Conservation (phyloP, 2,888 invertebrate species). For the Dicyrtomina minuta region DNA sequence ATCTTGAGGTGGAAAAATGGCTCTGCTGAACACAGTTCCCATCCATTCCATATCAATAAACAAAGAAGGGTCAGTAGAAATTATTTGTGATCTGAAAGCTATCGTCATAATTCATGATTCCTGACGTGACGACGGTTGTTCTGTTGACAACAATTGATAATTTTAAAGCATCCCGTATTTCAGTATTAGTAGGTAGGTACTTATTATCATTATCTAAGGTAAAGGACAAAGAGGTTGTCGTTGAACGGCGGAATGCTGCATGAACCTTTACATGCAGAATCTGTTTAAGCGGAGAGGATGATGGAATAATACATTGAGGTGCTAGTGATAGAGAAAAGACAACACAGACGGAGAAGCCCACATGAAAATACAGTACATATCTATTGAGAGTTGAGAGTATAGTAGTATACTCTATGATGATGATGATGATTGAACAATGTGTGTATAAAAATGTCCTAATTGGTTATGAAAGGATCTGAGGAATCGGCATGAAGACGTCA, state of each 20-base stretch:
- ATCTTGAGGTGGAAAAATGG: no score
- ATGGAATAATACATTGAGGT: slow-evolving; percentile 6
- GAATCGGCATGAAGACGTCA: slow-evolving; percentile 53
- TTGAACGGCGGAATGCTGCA: no score
- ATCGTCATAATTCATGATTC: slow-evolving; percentile 11
- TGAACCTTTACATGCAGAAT: no score
- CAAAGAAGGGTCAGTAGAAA: background rate
- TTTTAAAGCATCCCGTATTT: no score
- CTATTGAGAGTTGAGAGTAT: slow-evolving; percentile 3
- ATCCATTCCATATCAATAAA: no score
- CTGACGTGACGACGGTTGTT: background rate
- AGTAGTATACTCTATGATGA: background rate
- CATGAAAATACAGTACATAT: slow-evolving; percentile 22
- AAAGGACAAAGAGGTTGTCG: no score
- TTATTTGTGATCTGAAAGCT: background rate
- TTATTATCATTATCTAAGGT: no score
- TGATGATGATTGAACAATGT: slow-evolving; percentile 21
- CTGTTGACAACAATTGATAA: no score
- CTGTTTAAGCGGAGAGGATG: slow-evolving; percentile 31
- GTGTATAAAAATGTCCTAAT: slow-evolving; percentile 27
- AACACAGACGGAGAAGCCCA: slow-evolving; percentile 18
- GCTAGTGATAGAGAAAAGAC: background rate
- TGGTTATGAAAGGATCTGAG: slow-evolving; percentile 48
- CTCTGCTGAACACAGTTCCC: no score
- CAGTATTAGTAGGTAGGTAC: no score